Percentiles rank a stretch among this genome's conserved stretches.
These are phyloP conservation scores for Mus pahari DNA, from an alignment of 2,113 vertebrate species.

Conservation along the genomic window DNA sequence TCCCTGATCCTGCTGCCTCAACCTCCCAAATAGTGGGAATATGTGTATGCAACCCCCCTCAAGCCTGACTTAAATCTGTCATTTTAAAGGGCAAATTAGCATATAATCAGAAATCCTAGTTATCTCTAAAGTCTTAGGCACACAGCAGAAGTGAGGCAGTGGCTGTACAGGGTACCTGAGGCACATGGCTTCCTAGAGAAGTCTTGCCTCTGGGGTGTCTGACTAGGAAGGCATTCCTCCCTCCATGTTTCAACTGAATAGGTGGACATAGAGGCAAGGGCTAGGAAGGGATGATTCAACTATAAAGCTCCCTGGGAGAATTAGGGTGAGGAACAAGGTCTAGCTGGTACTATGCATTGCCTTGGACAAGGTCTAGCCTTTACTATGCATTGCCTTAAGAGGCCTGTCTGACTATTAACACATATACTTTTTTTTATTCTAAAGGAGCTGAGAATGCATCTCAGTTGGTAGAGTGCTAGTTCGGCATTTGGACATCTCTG, in stretches of 20 bases:
- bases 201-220: not conserved
- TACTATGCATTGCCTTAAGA: not conserved
- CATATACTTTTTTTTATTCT: not conserved
- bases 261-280: too few relatives aligned
- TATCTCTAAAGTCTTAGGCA: not conserved
- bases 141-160: too few relatives aligned
- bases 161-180: not conserved
- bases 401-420: not conserved
- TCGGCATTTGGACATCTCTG: not conserved
- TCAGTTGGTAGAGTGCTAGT: not conserved
- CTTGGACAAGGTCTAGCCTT: not conserved
- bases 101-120: not conserved
- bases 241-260: not conserved
- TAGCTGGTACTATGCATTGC: not conserved
- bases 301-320: not conserved
- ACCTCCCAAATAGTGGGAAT: not conserved
- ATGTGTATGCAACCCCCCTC: not conserved
- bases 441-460: not conserved
- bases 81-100: not conserved
- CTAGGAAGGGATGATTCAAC: not conserved
- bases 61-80: not conserved
- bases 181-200: not conserved
- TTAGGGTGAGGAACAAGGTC: not conserved
- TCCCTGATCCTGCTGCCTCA: not conserved
- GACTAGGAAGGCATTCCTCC: not conserved